These are phyloP conservation scores for Stegastes partitus DNA, from an alignment of 2,113 vertebrate species.

Conservation along the genomic window DNA sequence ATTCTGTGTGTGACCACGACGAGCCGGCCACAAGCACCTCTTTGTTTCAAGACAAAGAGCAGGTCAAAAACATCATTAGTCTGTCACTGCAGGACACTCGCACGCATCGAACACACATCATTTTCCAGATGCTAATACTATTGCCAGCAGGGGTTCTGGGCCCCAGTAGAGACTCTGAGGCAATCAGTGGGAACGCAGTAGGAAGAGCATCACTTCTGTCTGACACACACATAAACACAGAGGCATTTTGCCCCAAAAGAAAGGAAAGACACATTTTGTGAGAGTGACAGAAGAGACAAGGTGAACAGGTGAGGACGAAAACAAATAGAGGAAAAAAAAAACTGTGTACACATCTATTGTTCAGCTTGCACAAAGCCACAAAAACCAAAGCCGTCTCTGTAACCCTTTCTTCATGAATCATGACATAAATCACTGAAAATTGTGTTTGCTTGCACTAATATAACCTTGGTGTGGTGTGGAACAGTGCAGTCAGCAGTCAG, in stretches of 20 bases:
- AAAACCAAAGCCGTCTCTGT: conserved; percentile 38
- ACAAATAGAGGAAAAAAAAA: background rate
- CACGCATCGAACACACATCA: conserved; percentile 17
- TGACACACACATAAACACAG: background rate
- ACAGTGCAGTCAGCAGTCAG: conserved; percentile 69
- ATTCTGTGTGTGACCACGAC: conserved; percentile 43
- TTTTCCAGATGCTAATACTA: conserved; percentile 67
- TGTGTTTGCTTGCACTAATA: conserved; percentile 77
- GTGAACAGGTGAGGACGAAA: background rate
- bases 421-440: conserved; percentile 78
- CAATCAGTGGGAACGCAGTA: conserved; percentile 38
- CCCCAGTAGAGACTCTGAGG: conserved; percentile 23
- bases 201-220: conserved; percentile 31
- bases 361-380: conserved; percentile 40
- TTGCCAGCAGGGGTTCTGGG: conserved; percentile 54
- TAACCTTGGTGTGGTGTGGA: conserved; percentile 67
- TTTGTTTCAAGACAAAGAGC: conserved; percentile 75
- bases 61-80: conserved; percentile 70
- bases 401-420: conserved; percentile 64
- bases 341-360: conserved; percentile 43
- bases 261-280: conserved; percentile 15
- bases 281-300: background rate
- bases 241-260: background rate
- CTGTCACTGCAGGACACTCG: conserved; percentile 46
- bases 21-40: conserved; percentile 57